A percentile compares a stretch with the other conserved stretches of the same genome.
Conservation (phyloP, 2,888 invertebrate genomes). For the Seladonia tumulorum region DNA sequence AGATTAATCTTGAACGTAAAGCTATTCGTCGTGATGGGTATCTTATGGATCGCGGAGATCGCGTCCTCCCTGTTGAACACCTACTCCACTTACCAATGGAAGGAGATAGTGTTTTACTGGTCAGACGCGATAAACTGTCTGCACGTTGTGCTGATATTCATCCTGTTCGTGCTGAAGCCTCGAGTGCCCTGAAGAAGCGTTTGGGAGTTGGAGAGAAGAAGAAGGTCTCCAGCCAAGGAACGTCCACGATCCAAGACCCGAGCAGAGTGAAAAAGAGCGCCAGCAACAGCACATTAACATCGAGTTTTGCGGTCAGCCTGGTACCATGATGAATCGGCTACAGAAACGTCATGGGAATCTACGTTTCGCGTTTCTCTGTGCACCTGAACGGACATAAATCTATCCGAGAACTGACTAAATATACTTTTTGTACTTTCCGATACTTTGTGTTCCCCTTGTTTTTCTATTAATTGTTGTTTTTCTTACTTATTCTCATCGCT, state of each 20-base stretch:
- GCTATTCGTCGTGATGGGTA: constrained; percentile 92
- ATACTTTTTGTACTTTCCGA: constrained; percentile 10
- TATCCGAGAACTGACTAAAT: background rate
- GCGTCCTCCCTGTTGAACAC: constrained; percentile 63
- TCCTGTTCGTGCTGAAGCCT: constrained; percentile 89
- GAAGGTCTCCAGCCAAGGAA: constrained; percentile 42
- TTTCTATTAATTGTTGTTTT: background rate
- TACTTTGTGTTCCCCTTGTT: background rate
- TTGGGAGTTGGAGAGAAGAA: constrained; percentile 78
- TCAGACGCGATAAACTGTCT: constrained; percentile 89
- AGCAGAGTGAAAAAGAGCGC: constrained; percentile 72
- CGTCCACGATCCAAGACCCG: constrained; percentile 72
- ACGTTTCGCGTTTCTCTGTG: background rate
- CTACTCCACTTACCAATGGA: constrained; percentile 70
- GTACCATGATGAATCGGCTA: constrained; percentile 44
- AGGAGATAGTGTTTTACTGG: constrained; percentile 80
- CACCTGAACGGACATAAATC: background rate
- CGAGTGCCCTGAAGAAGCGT: constrained; percentile 87
- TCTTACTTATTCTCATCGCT: background rate
- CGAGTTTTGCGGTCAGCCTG: constrained; percentile 69
- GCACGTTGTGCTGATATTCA: constrained; percentile 90
- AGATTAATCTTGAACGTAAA: constrained; percentile 90
- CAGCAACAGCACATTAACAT: constrained; percentile 78
- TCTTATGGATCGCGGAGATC: constrained; percentile 88
- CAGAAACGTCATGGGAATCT: background rate